Base-by-base conservation (phyloP, 1,140 invertebrate species). In the Drosophila funebris region DNA sequence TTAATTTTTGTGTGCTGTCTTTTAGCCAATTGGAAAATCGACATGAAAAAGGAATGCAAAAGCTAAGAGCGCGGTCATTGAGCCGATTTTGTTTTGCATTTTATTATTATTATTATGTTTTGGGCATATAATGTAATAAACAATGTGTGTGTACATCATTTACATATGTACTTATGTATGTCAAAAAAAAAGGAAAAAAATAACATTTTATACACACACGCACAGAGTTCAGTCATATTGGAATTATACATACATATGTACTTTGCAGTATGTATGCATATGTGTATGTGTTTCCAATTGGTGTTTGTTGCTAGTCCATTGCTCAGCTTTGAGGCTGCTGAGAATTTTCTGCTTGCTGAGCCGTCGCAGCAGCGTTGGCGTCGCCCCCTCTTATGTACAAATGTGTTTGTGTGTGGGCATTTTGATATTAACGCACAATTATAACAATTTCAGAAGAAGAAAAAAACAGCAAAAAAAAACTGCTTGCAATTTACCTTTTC, bases 401-500 rank as follows among this genome's bases (percentile, higher is more conserved):
- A 31, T 50, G 14, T 31, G 29, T 33, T 31, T 44, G 43, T 72
- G 62, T 58, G 29, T 57, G 29, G 69, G 52, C 62, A 48, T 72
- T 72, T 50, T 33, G 4, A 9, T 52, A 61, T 39, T 64, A 50
- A 71, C 68, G 78, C 78, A 81, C 78, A 80, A 76, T 80, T 80
- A 61, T 4, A 60, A 73, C 50, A 70, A 44, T 68, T 68, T 61
- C 31, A 39, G 46, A 44, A 14, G n/a, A 27, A 60, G 13, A 62
- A 70, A 74, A 70, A 70, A 74, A 69, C 37, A 57, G 78, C 46
- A 76, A 78, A 56, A 69, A 63, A 58, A 63, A 48, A 69, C 54
- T 73, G 70, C 79, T 82, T 78, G 80, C 81, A 84, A 84, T 84
- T 84, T 84, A 84, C 80, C 80, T 84, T 84, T 64, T 64, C 18